Evolutionary conservation across 1,140 invertebrate genomes (phyloP).

Genomic region (Panonychus citri): DNA sequence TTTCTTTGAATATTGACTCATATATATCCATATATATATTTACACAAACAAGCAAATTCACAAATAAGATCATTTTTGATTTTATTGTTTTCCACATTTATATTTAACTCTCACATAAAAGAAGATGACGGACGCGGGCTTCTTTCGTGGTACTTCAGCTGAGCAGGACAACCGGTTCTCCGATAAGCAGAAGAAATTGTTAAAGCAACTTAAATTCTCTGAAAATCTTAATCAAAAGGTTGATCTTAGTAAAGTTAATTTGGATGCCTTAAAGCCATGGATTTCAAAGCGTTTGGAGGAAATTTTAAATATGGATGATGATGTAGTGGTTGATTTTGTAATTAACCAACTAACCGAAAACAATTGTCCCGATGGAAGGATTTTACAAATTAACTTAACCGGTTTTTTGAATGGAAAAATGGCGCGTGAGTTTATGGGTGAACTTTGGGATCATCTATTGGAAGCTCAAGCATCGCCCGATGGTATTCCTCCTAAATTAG

Average conservation of each 20-base stretch:
- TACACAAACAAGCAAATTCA: no score
- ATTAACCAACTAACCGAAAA: conserved; percentile 87
- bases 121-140: conserved; percentile 28
- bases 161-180: conserved; percentile 96
- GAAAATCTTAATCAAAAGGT: conserved; percentile 44
- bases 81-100: no score
- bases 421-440: conserved; percentile 85
- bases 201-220: conserved; percentile 96
- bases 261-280: conserved; percentile 96
- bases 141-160: conserved; percentile 61
- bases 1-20: no score
- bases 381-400: conserved; percentile 98
- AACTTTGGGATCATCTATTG: conserved; percentile 79
- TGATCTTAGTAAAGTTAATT: conserved; percentile 91
- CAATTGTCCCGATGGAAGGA: conserved; percentile 78
- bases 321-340: conserved; percentile 94
- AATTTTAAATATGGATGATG: conserved; percentile 74
- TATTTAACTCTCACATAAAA: no score
- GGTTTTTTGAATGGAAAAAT: conserved; percentile 96
- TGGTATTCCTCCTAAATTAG: conserved; percentile 73
- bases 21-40: no score
- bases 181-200: conserved; percentile 94
- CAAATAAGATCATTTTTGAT: no score
- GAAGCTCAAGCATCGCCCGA: conserved; percentile 82
- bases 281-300: conserved; percentile 88